A percentile compares a stretch with the other conserved stretches of the same genome.
Evolutionary conservation across 1,140 invertebrate species (phyloP).

Genomic region (Drosophila arizonae): DNA sequence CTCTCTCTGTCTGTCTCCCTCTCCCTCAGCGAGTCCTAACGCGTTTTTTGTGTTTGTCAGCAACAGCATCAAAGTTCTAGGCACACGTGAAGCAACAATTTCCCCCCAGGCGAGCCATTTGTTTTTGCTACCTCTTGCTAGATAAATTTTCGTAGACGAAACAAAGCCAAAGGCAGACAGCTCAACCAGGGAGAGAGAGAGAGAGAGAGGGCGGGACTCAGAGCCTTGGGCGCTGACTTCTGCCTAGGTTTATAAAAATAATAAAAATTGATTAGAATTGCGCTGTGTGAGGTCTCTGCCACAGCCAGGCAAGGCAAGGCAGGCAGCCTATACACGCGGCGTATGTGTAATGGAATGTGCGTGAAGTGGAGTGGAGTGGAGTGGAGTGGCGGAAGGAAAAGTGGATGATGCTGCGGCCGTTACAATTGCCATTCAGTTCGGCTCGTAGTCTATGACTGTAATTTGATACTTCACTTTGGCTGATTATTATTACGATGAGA

Average conservation of each 20-base stretch:
- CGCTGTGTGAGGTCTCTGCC: slow-evolving; percentile 37
- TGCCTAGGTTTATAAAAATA: slow-evolving; percentile 80
- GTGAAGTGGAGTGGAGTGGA: no score
- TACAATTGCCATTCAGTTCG: slow-evolving; percentile 63
- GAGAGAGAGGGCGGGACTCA: not conserved
- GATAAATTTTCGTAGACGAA: slow-evolving; percentile 69
- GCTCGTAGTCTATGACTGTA: slow-evolving; percentile 53
- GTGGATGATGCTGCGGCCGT: slow-evolving; percentile 47
- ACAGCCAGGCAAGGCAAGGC: not conserved
- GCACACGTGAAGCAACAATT: slow-evolving; percentile 54
- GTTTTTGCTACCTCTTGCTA: slow-evolving; percentile 63
- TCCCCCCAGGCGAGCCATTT: slow-evolving; percentile 73
- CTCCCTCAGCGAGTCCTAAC: slow-evolving; percentile 8
- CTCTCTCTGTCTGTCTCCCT: not conserved
- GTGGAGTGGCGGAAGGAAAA: not conserved
- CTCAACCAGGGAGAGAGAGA: not conserved
- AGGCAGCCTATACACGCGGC: slow-evolving; percentile 22
- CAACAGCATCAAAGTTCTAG: slow-evolving; percentile 46
- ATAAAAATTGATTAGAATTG: slow-evolving; percentile 83
- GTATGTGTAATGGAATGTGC: slow-evolving; percentile 50
- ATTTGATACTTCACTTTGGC: slow-evolving; percentile 80
- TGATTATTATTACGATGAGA: slow-evolving; percentile 66
- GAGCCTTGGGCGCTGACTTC: slow-evolving; percentile 13
- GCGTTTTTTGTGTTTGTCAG: slow-evolving; percentile 70
- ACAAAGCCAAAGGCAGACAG: slow-evolving; percentile 58